Percentiles rank a stretch among this genome's conserved stretches.
phyloP scores from a whole-genome alignment of 2,888 invertebrate species.

The Hypomecis atomaria region DNA sequence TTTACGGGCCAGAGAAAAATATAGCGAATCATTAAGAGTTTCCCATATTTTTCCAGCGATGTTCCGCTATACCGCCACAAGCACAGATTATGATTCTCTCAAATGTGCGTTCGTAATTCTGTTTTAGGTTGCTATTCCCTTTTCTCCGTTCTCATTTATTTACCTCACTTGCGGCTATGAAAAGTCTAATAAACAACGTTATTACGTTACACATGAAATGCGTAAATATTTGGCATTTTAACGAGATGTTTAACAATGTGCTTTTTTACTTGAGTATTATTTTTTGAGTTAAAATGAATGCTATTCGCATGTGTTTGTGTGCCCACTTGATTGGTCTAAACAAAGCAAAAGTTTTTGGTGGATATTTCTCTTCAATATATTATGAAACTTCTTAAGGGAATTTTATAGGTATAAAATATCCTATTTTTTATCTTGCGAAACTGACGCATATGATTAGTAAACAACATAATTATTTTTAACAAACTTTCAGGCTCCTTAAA shows the following conservation, averaged over 20 bases:
- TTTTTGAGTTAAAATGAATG: not conserved
- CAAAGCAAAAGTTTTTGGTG: too few species aligned
- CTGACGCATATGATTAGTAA: too few species aligned
- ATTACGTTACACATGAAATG: conserved; percentile 8
- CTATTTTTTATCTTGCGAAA: too few species aligned
- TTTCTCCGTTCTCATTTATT: conserved; percentile 17
- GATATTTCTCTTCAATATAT: too few species aligned
- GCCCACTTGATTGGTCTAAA: too few species aligned
- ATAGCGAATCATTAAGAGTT: too few species aligned
- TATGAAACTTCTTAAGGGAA: too few species aligned
- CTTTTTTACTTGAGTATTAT: not conserved
- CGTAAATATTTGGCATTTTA: conserved; percentile 10
- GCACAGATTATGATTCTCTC: conserved; percentile 20
- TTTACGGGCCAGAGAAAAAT: too few species aligned
- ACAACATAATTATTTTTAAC: too few species aligned
- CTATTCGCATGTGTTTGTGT: too few species aligned
- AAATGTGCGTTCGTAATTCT: conserved; percentile 18
- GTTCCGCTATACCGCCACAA: conserved; percentile 31
- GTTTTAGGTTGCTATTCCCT: conserved; percentile 8
- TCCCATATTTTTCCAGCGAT: conserved; percentile 17
- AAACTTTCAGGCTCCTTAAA: too few species aligned
- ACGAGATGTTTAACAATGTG: not conserved
- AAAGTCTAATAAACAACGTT: conserved; percentile 21
- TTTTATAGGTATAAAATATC: too few species aligned
- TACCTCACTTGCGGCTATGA: conserved; percentile 19